Conservation (phyloP, 2,888 invertebrate species). For the Melolontha melolontha region DNA sequence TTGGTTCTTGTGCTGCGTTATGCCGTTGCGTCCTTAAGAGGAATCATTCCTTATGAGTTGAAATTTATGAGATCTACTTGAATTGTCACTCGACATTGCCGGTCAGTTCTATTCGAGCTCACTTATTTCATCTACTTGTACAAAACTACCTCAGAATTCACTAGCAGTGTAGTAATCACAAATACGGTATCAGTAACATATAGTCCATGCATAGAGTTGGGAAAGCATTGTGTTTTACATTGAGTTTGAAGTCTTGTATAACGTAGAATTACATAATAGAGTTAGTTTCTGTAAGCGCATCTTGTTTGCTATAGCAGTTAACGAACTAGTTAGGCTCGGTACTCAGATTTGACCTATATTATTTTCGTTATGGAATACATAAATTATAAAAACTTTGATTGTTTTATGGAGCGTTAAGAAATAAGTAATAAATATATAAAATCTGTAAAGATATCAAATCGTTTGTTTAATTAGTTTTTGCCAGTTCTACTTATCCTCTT, state of each 20-base stretch:
- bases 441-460: too few relatives aligned
- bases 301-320: neutral
- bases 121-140: conserved; percentile 20
- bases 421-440: too few relatives aligned
- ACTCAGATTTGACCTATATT: too few relatives aligned
- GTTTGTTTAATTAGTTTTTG: too few relatives aligned
- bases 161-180: conserved; percentile 7
- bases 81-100: conserved; percentile 44
- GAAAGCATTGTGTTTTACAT: conserved; percentile 23
- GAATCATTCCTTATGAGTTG: conserved; percentile 62
- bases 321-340: too few relatives aligned
- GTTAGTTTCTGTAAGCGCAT: conserved; percentile 28
- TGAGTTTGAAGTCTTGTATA: conserved; percentile 21
- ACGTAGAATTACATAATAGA: conserved; percentile 25
- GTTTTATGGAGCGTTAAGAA: too few relatives aligned
- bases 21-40: conserved; percentile 58
- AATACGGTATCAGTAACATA: conserved; percentile 6
- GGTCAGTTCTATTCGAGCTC: conserved; percentile 26
- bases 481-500: too few relatives aligned
- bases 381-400: too few relatives aligned
- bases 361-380: too few relatives aligned
- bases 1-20: conserved; percentile 55
- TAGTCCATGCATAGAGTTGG: neutral
- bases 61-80: conserved; percentile 61
- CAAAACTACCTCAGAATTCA: conserved; percentile 24